Evolutionary conservation across 2,797 vertebrate genomes (phyloP).

Genomic region (Alosa sapidissima): DNA sequence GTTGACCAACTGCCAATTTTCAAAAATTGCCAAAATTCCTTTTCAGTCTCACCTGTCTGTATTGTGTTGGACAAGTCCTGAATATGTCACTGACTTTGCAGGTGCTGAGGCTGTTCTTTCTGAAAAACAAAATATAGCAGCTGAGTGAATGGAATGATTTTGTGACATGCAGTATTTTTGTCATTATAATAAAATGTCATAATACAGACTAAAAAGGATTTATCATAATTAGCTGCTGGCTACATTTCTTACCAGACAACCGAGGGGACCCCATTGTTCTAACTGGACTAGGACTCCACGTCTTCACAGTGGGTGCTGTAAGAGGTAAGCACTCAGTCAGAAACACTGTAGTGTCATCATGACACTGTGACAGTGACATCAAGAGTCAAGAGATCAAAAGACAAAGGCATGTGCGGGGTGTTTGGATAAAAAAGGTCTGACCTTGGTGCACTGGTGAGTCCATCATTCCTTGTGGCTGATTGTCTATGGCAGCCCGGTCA

Average conservation of each 20-base stretch:
- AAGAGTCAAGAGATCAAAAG: neutral
- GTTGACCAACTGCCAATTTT: neutral
- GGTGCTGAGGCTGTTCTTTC: constrained; percentile 71
- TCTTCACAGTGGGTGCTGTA: constrained; percentile 67
- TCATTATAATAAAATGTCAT: constrained; percentile 23
- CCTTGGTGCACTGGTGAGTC: constrained; percentile 75
- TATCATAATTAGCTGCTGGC: neutral
- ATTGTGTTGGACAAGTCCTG: constrained; percentile 63
- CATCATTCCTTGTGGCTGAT: constrained; percentile 55
- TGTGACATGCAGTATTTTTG: neutral
- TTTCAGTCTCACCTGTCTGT: constrained; percentile 58
- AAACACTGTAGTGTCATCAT: neutral
- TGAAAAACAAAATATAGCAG: constrained; percentile 50
- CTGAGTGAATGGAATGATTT: neutral
- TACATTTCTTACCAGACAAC: constrained; percentile 67
- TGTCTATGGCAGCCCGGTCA: constrained; percentile 60
- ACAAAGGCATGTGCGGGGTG: too few species aligned
- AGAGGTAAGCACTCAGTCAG: neutral
- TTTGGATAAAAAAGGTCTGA: constrained; percentile 35
- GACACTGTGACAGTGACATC: neutral
- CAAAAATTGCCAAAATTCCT: neutral
- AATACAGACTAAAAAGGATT: neutral
- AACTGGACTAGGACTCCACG: constrained; percentile 67
- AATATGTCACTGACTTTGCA: constrained; percentile 71
- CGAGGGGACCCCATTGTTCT: constrained; percentile 70